These are phyloP conservation scores for Parnassius smintheus DNA, from an alignment of 2,888 invertebrate genomes.

Conservation along the genomic window DNA sequence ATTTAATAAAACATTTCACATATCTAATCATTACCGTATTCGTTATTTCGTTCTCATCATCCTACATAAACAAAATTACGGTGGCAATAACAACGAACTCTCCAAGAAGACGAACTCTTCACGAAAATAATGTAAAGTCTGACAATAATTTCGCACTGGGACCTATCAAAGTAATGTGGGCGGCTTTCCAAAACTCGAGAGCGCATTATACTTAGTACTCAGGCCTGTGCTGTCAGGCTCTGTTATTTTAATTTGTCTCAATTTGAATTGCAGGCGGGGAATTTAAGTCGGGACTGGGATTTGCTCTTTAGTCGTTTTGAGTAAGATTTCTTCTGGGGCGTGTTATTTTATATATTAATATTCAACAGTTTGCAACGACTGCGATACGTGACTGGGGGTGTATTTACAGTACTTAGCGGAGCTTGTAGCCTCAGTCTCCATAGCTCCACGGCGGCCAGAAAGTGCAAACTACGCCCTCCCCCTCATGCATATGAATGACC, in stretches of 20 bases:
- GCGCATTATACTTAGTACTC: constrained; percentile 29
- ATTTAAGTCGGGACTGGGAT: constrained; percentile 37
- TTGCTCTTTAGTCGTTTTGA: constrained; percentile 47
- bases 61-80: background rate
- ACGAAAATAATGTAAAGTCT: constrained; percentile 3
- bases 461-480: constrained; percentile 28
- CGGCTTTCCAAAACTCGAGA: constrained; percentile 24
- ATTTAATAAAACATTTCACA: background rate
- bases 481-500: constrained; percentile 53
- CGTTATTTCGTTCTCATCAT: constrained; percentile 1
- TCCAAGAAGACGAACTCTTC: background rate
- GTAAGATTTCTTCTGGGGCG: constrained; percentile 54
- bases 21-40: background rate
- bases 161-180: constrained; percentile 22
- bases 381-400: constrained; percentile 70
- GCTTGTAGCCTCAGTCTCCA: constrained; percentile 54
- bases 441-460: constrained; percentile 39
- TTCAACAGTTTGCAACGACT: constrained; percentile 71
- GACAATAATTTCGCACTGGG: constrained; percentile 4
- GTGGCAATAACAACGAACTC: background rate
- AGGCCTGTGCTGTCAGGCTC: constrained; percentile 20
- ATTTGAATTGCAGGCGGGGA: constrained; percentile 30
- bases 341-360: constrained; percentile 70
- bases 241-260: constrained; percentile 38
- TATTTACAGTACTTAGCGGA: constrained; percentile 75